Conservation (phyloP, 2,888 invertebrate genomes). For the Caenorhabditis drosophilae region DNA sequence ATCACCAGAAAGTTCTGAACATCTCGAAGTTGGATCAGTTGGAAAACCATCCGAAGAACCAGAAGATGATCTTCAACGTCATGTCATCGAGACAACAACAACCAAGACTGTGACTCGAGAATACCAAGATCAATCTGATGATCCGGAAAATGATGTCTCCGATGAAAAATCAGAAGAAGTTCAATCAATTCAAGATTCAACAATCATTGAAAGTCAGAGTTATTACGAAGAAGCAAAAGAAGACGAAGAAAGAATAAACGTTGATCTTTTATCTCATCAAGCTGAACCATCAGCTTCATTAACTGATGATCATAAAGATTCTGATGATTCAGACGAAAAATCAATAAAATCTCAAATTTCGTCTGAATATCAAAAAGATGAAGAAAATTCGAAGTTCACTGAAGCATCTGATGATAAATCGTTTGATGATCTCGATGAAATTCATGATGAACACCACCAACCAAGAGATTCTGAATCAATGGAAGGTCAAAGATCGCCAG, state of each 20-base stretch:
- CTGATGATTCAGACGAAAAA: slow-evolving; percentile 11
- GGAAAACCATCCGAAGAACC: slow-evolving; percentile 1
- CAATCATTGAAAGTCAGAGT: neutral
- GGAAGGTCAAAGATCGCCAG: too few species aligned
- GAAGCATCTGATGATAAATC: too few species aligned
- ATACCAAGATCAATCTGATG: slow-evolving; percentile 1
- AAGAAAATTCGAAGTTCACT: too few species aligned
- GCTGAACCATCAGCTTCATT: neutral
- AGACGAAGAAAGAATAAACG: neutral
- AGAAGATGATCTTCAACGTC: slow-evolving; percentile 4
- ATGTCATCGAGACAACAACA: slow-evolving; percentile 13
- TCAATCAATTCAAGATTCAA: neutral
- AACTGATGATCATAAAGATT: neutral
- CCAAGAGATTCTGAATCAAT: too few species aligned
- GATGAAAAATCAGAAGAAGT: neutral
- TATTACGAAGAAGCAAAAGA: neutral
- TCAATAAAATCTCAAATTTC: too few species aligned
- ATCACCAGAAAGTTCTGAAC: neutral
- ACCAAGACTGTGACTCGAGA: slow-evolving; percentile 4
- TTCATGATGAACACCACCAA: too few species aligned
- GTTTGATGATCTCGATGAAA: too few species aligned
- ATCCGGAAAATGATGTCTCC: too few species aligned
- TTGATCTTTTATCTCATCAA: neutral
- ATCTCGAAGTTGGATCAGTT: too few species aligned
- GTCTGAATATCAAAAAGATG: too few species aligned